A percentile compares a stretch with the other conserved stretches of the same genome.
Evolutionary conservation across 2,113 vertebrate species (phyloP).

Genomic region (Balaeniceps rex): DNA sequence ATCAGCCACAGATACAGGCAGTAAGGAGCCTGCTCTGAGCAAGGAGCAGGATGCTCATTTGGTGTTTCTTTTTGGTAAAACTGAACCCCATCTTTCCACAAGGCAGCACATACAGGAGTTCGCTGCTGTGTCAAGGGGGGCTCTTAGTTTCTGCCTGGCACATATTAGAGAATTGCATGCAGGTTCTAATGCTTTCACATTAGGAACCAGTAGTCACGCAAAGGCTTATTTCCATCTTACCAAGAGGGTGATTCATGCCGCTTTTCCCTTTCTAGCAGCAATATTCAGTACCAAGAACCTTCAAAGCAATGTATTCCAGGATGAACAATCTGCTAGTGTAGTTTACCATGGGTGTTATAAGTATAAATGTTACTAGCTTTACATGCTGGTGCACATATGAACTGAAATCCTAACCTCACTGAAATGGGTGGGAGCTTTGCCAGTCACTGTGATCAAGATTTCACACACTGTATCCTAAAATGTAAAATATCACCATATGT

Average conservation of each 20-base stretch:
- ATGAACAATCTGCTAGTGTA: neutral
- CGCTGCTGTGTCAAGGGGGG: neutral
- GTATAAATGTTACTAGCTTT: neutral
- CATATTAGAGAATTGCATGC: neutral
- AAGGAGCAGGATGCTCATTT: neutral
- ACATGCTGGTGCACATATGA: neutral
- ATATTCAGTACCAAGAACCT: neutral
- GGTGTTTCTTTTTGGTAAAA: neutral
- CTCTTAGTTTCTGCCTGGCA: neutral
- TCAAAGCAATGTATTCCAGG: neutral
- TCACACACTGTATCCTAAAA: neutral
- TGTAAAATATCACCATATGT: neutral
- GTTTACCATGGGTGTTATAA: neutral
- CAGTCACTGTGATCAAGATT: neutral
- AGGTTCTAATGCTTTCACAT: neutral
- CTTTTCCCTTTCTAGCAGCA: neutral
- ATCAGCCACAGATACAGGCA: neutral
- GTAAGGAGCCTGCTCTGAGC: neutral
- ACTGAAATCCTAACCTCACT: neutral
- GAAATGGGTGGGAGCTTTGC: neutral
- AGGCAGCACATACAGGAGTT: neutral
- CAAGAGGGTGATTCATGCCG: neutral
- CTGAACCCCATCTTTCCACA: neutral
- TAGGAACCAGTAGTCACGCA: neutral
- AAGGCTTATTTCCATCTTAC: neutral